A percentile compares a stretch with the other conserved stretches of the same genome.
Evolutionary conservation across 2,797 vertebrate species (phyloP).

Genomic region (Danio jaintianensis): DNA sequence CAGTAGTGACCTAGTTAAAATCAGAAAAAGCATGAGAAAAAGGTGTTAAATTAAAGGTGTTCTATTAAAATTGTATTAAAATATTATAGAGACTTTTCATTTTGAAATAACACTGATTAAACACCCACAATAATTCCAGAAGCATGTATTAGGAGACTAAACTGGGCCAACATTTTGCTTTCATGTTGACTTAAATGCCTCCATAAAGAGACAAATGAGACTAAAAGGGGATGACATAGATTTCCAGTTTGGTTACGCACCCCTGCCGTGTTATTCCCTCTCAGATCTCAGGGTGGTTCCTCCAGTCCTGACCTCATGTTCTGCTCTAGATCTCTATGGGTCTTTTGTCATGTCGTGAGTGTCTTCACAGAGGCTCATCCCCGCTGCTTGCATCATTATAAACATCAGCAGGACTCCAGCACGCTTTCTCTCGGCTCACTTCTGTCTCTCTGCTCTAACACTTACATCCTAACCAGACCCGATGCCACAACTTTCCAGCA

Average conservation of each 20-base stretch:
- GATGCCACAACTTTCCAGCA: slow-evolving; percentile 5
- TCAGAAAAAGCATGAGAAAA: too few relatives aligned
- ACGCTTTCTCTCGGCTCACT: neutral
- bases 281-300: slow-evolving; percentile 28
- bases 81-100: neutral
- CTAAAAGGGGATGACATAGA: neutral
- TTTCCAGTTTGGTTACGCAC: slow-evolving; percentile 17
- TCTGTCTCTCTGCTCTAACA: neutral
- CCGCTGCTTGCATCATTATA: slow-evolving; percentile 38
- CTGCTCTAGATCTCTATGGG: slow-evolving; percentile 7
- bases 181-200: neutral
- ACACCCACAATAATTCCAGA: neutral
- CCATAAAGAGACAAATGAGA: neutral
- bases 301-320: slow-evolving; percentile 20
- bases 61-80: neutral
- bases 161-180: neutral
- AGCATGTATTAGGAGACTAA: neutral
- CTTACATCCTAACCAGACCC: slow-evolving; percentile 1
- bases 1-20: neutral
- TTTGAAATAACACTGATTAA: slow-evolving; percentile 3
- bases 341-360: slow-evolving; percentile 30
- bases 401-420: slow-evolving; percentile 35
- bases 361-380: slow-evolving; percentile 24
- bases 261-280: slow-evolving; percentile 3
- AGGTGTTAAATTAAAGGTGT: too few relatives aligned